Evolutionary conservation across 2,113 vertebrate species (phyloP).

Genomic region (Peromyscus polionotus): DNA sequence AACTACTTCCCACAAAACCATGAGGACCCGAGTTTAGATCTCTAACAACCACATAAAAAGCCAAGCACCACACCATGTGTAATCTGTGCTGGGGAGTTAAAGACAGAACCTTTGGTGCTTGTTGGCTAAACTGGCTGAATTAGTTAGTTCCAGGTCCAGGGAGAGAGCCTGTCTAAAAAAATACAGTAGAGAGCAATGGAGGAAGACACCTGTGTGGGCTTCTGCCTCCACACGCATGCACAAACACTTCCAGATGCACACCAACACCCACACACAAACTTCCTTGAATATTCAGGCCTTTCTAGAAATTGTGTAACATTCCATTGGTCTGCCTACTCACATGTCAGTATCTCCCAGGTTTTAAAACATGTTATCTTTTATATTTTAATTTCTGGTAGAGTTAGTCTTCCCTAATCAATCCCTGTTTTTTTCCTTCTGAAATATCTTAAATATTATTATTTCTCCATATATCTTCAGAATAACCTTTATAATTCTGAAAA

Average conservation of each 20-base stretch:
- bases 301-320: not conserved
- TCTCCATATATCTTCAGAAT: not conserved
- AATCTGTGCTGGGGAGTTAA: not conserved
- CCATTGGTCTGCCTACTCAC: not conserved
- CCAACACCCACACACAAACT: not conserved
- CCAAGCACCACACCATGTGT: not conserved
- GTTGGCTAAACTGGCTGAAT: not conserved
- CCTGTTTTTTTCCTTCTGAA: not conserved
- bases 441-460: slow-evolving; percentile 15
- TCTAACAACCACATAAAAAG: not conserved
- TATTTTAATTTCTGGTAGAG: not conserved
- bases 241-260: not conserved
- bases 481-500: not conserved
- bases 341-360: not conserved
- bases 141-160: not conserved
- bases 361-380: not conserved
- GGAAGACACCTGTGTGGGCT: not conserved
- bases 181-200: not conserved
- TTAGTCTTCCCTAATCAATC: not conserved
- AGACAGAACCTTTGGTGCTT: not conserved
- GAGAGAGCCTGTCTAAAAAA: not conserved
- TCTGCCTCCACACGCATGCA: too few relatives aligned
- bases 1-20: not conserved
- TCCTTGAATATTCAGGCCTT: not conserved
- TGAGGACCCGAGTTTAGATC: not conserved